Conservation (phyloP, 2,113 vertebrate genomes). For the Tretioscincus oriximinensis region DNA sequence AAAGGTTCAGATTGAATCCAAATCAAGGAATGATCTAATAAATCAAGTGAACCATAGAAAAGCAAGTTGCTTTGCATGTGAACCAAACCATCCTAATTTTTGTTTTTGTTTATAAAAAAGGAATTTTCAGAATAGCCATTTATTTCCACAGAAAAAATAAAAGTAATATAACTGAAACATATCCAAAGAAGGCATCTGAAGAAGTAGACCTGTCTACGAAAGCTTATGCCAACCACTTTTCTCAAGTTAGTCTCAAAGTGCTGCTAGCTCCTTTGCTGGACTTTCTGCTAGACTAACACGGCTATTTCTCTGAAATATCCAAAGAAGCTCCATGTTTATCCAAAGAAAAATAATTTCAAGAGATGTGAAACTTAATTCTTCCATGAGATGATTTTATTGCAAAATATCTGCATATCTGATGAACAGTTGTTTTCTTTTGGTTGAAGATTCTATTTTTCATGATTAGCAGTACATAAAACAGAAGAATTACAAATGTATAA, state of each 20-base stretch:
- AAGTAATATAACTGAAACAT: neutral
- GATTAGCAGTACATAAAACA: neutral
- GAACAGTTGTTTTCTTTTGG: neutral
- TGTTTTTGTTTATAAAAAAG: neutral
- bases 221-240: too few relatives aligned
- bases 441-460: neutral
- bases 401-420: neutral
- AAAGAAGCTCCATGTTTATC: conserved; percentile 7
- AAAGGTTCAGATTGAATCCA: too few relatives aligned
- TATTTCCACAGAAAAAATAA: neutral
- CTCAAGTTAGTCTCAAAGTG: too few relatives aligned
- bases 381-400: neutral
- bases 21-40: too few relatives aligned
- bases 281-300: too few relatives aligned
- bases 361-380: neutral
- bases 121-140: neutral
- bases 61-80: too few relatives aligned
- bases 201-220: too few relatives aligned
- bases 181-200: too few relatives aligned
- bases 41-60: too few relatives aligned
- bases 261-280: too few relatives aligned
- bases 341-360: neutral
- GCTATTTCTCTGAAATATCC: too few relatives aligned
- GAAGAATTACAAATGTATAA: neutral
- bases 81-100: too few relatives aligned